phyloP scores from a whole-genome alignment of 2,888 invertebrate species.

The Azorinus chamasolen region DNA sequence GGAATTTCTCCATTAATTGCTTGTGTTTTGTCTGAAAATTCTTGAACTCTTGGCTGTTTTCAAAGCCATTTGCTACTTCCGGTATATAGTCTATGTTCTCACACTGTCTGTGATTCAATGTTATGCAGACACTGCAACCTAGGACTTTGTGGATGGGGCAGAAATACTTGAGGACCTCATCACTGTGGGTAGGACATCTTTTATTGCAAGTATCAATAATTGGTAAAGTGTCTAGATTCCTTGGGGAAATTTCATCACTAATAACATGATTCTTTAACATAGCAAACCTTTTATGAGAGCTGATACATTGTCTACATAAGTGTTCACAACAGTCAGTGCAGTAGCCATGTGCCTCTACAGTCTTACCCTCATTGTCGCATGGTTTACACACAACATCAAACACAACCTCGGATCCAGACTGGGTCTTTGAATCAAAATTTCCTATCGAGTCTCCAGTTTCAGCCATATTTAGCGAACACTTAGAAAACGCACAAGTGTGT shows the following conservation, averaged over 20 bases:
- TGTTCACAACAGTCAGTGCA: constrained; percentile 12
- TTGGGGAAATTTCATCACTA: neutral
- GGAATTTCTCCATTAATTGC: too few species aligned
- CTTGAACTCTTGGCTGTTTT: neutral
- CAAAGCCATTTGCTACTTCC: neutral
- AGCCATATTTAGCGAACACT: too few species aligned
- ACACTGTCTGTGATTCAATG: constrained; percentile 11
- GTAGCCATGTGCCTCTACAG: constrained; percentile 3
- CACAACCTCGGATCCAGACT: too few species aligned
- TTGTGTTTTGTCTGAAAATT: too few species aligned
- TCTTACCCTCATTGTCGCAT: constrained; percentile 1
- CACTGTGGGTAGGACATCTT: neutral
- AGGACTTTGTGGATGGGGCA: constrained; percentile 15
- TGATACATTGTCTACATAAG: constrained; percentile 5
- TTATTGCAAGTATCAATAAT: neutral
- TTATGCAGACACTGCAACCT: constrained; percentile 13
- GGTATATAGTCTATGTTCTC: constrained; percentile 20
- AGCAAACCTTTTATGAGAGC: constrained; percentile 2
- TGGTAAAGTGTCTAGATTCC: too few species aligned
- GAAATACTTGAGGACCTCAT: constrained; percentile 12
- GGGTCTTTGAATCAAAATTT: too few species aligned
- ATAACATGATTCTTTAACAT: neutral
- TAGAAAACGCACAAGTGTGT: too few species aligned
- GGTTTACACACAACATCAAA: neutral
- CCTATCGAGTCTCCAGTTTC: too few species aligned